These are phyloP conservation scores for Melanophora roralis DNA, from an alignment of 2,888 invertebrate genomes.

Conservation along the genomic window DNA sequence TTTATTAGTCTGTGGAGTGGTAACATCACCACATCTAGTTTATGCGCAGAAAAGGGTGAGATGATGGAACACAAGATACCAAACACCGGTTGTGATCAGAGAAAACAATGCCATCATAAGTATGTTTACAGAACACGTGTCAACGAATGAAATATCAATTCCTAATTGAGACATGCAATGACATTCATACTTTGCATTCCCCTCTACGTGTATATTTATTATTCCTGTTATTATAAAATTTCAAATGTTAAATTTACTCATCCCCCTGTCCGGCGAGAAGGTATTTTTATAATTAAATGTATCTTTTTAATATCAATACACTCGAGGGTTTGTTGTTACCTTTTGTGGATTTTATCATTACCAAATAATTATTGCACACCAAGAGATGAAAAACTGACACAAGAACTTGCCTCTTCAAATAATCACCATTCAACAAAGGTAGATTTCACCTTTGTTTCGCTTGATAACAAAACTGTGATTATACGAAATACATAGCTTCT, in stretches of 20 bases:
- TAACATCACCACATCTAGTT: constrained; percentile 2
- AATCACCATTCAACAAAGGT: constrained; percentile 12
- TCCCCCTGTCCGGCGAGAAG: neutral
- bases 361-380: constrained; percentile 59
- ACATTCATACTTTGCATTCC: constrained; percentile 47
- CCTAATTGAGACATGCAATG: constrained; percentile 56
- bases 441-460: constrained; percentile 44
- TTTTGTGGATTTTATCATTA: constrained; percentile 62
- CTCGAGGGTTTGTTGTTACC: constrained; percentile 53
- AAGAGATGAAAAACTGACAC: constrained; percentile 8
- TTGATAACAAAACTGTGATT: constrained; percentile 38
- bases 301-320: constrained; percentile 53
- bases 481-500: constrained; percentile 12
- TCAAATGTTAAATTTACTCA: neutral
- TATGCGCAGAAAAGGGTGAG: constrained; percentile 13
- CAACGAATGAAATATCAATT: constrained; percentile 60
- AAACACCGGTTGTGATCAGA: no score
- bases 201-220: neutral
- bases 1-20: neutral
- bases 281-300: constrained; percentile 55
- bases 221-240: neutral
- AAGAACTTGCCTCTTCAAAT: neutral
- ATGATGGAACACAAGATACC: constrained; percentile 6
- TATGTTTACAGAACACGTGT: constrained; percentile 55
- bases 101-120: constrained; percentile 10